These are phyloP conservation scores for Nothocercus nigrocapillus DNA, from an alignment of 2,113 vertebrate genomes.

Conservation along the genomic window DNA sequence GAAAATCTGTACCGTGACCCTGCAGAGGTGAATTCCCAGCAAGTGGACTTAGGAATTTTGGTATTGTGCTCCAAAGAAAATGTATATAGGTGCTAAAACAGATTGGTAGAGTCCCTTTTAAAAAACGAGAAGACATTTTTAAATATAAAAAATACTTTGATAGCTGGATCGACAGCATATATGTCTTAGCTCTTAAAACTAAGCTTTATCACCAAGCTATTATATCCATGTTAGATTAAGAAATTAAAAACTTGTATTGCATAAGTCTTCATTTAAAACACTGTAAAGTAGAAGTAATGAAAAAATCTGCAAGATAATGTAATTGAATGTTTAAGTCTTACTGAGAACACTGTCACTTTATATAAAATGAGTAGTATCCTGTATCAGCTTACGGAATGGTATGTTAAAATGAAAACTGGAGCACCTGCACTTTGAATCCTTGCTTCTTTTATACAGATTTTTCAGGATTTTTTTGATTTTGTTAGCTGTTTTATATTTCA, in stretches of 20 bases:
- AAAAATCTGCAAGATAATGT: conserved; percentile 59
- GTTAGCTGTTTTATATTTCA: conserved; percentile 25
- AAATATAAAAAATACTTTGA: conserved; percentile 28
- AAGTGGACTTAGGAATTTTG: not conserved
- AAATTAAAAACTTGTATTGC: conserved; percentile 53
- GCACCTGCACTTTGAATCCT: conserved; percentile 88
- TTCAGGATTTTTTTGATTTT: conserved; percentile 11
- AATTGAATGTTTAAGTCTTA: conserved; percentile 76
- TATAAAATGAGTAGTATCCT: conserved; percentile 61
- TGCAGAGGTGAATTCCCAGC: not conserved
- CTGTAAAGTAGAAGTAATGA: conserved; percentile 65
- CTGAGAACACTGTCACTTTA: conserved; percentile 81
- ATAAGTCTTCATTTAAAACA: conserved; percentile 60
- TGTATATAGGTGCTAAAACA: not conserved
- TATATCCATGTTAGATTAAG: conserved; percentile 62
- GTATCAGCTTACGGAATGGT: conserved; percentile 62
- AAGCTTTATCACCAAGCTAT: conserved; percentile 62
- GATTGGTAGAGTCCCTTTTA: conserved; percentile 49
- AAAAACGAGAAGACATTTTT: conserved; percentile 25
- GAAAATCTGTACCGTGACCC: not conserved
- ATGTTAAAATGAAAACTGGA: conserved; percentile 71
- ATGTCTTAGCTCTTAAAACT: conserved; percentile 59
- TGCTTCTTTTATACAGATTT: conserved; percentile 69
- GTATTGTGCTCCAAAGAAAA: not conserved
- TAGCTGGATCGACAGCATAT: conserved; percentile 55